Evolutionary conservation across 2,113 vertebrate genomes (phyloP), one percentile per base, ranked within the genome.

Genomic region (Dromaius novaehollandiae): DNA sequence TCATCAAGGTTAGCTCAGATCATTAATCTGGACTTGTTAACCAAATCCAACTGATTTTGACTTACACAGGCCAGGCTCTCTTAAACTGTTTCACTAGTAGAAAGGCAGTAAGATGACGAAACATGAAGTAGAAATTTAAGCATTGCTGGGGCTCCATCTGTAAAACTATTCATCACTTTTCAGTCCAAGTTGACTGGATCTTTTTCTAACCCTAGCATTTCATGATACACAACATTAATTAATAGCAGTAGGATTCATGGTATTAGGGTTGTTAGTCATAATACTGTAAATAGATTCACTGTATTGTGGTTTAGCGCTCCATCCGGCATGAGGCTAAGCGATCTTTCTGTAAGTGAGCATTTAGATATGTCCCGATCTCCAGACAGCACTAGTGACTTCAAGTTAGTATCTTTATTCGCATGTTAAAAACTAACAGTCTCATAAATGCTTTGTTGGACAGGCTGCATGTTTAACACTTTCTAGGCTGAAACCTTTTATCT

Each of bases 151-250:
- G 32, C 16, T 55, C 61, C 14, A 64, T 90, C 66, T n/a, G 28
- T 86, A 80, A 82, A 90, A 22, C 20, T 32, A 9, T 42, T 53
- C 28, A 61, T 53, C 14, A 58, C 12, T 97, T 88, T 86, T 90
- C 42, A 80, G 13, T 83, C 36, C 58, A 68, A 93, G 80, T 53
- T 40, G 36, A 82, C 73, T 61, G 0, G 4, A 28, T 88, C 56
- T 88, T 94, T 89, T 82, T 85, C 64, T 68, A 93, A 34, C 65
- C 71, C 91, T 94, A 85, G 82, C 46, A 60, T 87, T 91, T 94
- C 13, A 78, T 91, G 40, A 71, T 53, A 75, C 6, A 78, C 32
- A 70, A 11, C 61, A 91, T 85, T 87, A 76, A 93, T 78, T 30
- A 82, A 60, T 25, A 85, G 42, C 63, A 85, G 51, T 89, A 50